These are phyloP conservation scores for Solenopsis invicta DNA, from an alignment of 1,140 invertebrate genomes.

Conservation along the genomic window DNA sequence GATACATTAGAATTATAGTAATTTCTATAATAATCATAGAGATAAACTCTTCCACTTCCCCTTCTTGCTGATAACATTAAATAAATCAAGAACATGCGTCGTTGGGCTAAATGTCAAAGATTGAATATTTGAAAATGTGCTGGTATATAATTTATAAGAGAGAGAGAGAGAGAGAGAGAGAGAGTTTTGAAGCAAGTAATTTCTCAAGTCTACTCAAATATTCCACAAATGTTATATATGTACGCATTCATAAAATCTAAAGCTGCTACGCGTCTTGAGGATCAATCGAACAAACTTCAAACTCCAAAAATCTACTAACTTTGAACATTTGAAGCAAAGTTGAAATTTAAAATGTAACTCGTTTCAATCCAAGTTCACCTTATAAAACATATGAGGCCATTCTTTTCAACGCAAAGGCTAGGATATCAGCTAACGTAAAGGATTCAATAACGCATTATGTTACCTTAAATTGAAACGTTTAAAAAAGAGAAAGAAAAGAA, in stretches of 20 bases:
- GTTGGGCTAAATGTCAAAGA: too few species aligned
- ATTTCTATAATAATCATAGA: too few species aligned
- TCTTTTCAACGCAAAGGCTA: constrained; percentile 31
- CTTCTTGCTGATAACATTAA: too few species aligned
- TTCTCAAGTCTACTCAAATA: too few species aligned
- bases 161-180: too few species aligned
- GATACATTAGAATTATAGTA: too few species aligned
- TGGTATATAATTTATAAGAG: too few species aligned
- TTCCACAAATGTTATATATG: too few species aligned
- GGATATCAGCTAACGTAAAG: constrained; percentile 31
- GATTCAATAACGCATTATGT: constrained; percentile 7
- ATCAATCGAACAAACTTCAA: constrained; percentile 14
- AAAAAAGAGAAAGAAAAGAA: background rate
- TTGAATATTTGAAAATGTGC: too few species aligned
- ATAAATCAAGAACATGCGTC: too few species aligned
- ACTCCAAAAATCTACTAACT: background rate
- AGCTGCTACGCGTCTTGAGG: background rate
- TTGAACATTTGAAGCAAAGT: background rate
- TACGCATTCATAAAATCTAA: background rate
- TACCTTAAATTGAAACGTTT: constrained; percentile 35
- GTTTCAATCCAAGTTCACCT: background rate
- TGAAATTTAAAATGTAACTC: constrained; percentile 14
- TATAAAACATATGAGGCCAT: constrained; percentile 6
- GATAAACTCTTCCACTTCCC: too few species aligned
- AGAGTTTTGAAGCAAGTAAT: too few species aligned